phyloP scores from a whole-genome alignment of 1,140 invertebrate genomes.

The Drosophila pallidifrons region DNA sequence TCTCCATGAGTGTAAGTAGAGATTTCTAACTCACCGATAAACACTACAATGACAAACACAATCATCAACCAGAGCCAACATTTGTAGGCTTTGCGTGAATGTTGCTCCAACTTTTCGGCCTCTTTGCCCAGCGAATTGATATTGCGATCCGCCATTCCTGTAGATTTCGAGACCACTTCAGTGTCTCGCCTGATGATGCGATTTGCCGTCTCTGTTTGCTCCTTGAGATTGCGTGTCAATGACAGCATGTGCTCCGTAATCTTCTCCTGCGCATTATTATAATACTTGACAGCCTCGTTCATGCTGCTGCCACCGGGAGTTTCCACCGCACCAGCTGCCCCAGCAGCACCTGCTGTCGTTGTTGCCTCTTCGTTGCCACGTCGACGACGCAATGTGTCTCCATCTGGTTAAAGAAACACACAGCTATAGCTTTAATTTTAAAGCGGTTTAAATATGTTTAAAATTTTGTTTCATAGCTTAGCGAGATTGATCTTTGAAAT shows the following conservation, averaged over 20 bases:
- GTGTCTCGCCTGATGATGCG: slow-evolving; percentile 94
- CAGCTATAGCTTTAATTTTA: no score
- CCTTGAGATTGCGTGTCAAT: slow-evolving; percentile 94
- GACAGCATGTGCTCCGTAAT: slow-evolving; percentile 96
- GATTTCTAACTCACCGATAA: slow-evolving; percentile 90
- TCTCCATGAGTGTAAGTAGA: no score
- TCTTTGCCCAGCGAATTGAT: slow-evolving; percentile 91
- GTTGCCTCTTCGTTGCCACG: slow-evolving; percentile 51
- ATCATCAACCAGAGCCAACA: slow-evolving; percentile 98
- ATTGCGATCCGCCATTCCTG: slow-evolving; percentile 92
- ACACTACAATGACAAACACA: slow-evolving; percentile 92
- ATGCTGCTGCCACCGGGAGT: slow-evolving; percentile 87
- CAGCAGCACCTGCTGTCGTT: neutral
- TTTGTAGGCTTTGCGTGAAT: slow-evolving; percentile 94
- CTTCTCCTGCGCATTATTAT: slow-evolving; percentile 95
- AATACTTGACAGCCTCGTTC: slow-evolving; percentile 93
- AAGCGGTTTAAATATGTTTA: no score
- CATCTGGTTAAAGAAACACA: slow-evolving; percentile 82
- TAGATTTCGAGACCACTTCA: slow-evolving; percentile 92
- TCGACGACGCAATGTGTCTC: slow-evolving; percentile 80
- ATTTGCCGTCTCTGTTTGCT: slow-evolving; percentile 94
- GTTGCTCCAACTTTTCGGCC: slow-evolving; percentile 92
- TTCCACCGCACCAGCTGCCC: slow-evolving; percentile 4
- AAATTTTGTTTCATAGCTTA: no score
- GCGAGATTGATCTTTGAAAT: no score